Evolutionary conservation across 2,113 vertebrate species (phyloP), one percentile per base, ranked within the genome.

Genomic region (Hemibagrus wyckioides): DNA sequence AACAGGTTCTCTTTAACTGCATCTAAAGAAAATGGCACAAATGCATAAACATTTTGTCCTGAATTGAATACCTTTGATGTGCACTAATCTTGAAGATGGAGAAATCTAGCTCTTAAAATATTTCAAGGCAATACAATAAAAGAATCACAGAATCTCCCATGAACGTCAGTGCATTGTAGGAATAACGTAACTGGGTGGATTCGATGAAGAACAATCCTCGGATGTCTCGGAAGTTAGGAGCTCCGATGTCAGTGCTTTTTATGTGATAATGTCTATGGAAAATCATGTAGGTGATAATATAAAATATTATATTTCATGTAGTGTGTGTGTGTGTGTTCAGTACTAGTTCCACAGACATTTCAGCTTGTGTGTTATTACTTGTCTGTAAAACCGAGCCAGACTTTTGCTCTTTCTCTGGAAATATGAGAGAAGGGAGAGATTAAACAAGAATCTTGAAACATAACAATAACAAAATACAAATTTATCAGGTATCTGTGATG

Each of bases 331-430:
- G 48, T 75, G 39, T 41, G 91, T 94, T 94, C 30, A 19, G 48
- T 90, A 98, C 97, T 3, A 90, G 92, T 86, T 88, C 91, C 91
- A 87, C 90, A 0, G 94, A 93, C 57, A 89, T 90, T 21, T 93
- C 95, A 0, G 89, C 91, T n/a, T 83, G 15, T 54, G 94, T 92
- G 80, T 95, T 95, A 52, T 94, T 94, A 6, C 89, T 89, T 11
- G 89, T 83, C 14, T 96, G 96, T 36, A 92, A 95, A 6, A 95
- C 95, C 30, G 96, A 94, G 73, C 91, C 91, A 83, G 95, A 94
- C 82, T 95, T 96, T 52, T 96, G 96, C 71, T 96, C 97, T 90
- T 96, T 98, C 91, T 97, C 97, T 98, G 92, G 17, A 92, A 41
- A 77, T 52, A 28, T 14, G 25, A 71, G 1, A 54, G 23, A 82